Evolutionary conservation across 2,113 vertebrate genomes (phyloP), one percentile per base, ranked within the genome.

Genomic region (Calidris pugnax): DNA sequence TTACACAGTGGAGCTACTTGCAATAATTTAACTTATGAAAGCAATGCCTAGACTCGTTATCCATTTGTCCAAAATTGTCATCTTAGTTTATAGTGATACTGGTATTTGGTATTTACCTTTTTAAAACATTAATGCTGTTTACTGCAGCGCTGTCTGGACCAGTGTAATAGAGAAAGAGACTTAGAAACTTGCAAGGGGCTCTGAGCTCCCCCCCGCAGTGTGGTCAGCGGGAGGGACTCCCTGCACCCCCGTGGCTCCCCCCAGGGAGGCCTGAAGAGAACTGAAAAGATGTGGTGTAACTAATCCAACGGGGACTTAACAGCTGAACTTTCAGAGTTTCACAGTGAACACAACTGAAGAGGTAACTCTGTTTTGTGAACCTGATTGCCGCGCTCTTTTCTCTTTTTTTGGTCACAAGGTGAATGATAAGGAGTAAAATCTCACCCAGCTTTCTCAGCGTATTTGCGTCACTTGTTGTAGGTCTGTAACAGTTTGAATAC

Each of bases 121-220:
- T 39, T 95, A 92, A 97, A 98, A 97, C 80, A 79, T 90, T 93
- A 66, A 79, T 95, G 86, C 68, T 93, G 68, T 87, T 94, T 96
- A 67, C 50, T 95, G 48, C 82, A 82, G 82, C 55, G 21, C 92
- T 95, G 91, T 85, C 75, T 81, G 80, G 66, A 56, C 69, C 6
- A 71, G 51, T 50, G 81, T 27, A 93, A 48, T 53, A 22, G 4
- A 26, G 30, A 66, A 60, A 50, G 69, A 86, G 57, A 69, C 50
- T 53, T 51, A 33, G 23, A 21, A 33, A 59, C 14, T 20, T 24
- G 7, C 12, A 26, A 73, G 68, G 2, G 1, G 48, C 57, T 35
- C 22, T 57, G 53, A 30, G 30, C 41, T 43, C 47, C 7, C 17
- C 17, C 32, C 39, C 59, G 73, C 56, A 48, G 59, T 4, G n/a